Conservation (phyloP, 2,888 invertebrate genomes). For the Stenichneumon culpator region DNA sequence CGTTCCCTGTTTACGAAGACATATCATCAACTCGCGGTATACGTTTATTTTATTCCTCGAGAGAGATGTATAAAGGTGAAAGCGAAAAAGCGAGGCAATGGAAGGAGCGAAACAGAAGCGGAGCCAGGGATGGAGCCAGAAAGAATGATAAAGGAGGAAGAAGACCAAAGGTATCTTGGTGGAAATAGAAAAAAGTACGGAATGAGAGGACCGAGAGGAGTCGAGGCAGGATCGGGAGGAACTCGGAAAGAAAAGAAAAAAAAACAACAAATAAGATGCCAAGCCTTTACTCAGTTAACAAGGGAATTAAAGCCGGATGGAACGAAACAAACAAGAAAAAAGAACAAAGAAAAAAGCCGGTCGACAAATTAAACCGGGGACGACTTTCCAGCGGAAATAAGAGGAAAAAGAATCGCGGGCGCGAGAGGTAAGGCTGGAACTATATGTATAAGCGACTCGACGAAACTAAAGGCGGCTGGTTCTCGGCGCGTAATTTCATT, state of each 20-base stretch:
- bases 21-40: constrained; percentile 47
- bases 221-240: constrained; percentile 43
- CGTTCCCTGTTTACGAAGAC: constrained; percentile 52
- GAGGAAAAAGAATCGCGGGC: constrained; percentile 41
- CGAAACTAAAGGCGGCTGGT: constrained; percentile 23
- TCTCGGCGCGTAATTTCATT: constrained; percentile 52
- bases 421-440: neutral
- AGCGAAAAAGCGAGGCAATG: neutral
- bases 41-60: constrained; percentile 56
- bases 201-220: constrained; percentile 68
- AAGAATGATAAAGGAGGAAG: constrained; percentile 59
- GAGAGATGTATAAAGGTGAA: constrained; percentile 14
- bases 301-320: constrained; percentile 63
- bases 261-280: constrained; percentile 60
- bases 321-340: constrained; percentile 27
- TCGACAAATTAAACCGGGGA: constrained; percentile 64
- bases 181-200: constrained; percentile 66
- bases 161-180: neutral
- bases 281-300: constrained; percentile 64
- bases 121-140: constrained; percentile 54
- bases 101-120: constrained; percentile 7
- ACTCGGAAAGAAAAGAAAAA: constrained; percentile 33
- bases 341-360: constrained; percentile 26
- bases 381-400: constrained; percentile 52
- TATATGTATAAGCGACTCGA: constrained; percentile 16